Base-by-base conservation (phyloP, 2,113 vertebrate species). In the Petrocephalus microphthalmus region DNA sequence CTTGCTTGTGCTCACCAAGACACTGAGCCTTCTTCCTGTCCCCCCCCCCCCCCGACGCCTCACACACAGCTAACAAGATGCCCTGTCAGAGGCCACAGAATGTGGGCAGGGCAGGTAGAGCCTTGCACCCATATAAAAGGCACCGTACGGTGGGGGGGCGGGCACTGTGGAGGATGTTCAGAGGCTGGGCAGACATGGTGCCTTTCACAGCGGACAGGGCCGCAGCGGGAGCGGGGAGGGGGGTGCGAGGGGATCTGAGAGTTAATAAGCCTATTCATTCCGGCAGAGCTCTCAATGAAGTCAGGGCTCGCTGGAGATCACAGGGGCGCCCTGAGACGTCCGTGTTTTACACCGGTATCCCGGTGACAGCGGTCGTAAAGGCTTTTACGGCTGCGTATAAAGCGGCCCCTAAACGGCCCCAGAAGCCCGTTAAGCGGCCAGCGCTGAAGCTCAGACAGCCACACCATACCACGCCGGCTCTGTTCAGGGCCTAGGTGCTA, bases 331-430 rank as follows among this genome's bases (percentile, higher is more conserved):
- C 10, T 10, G 81, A 8, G 47, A 78, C 74, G 17, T 56, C 42
- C 85, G 20, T 87, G 88, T 91, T 85, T 78, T 90, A 88, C 86
- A 37, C 25, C 53, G 52, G 67, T 53, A 22, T 54, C 89, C 45
- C 47, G 81, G 89, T 88, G 89, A 89, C 89, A 90, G 91, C 60
- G 42, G 89, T 87, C 86, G 89, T 90, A 90, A 89, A 91, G 88
- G 42, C 52, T 88, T 92, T 91, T 88, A 89, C 25, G 71, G 83
- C 78, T 89, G 78, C 87, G 87, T 89, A 90, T 92, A 90, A 91
- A 91, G 56, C 78, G 88, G 67, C 42, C 82, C 84, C 53, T 83
- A 81, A 88, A 85, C 85, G 25, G 53, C 57, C 19, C 87, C 60
- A 56, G 86, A 56, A 88, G 89, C 88, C 89, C 20, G 60, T 91